Base-by-base conservation (phyloP, 2,113 vertebrate genomes). In the Polypterus bichir region DNA sequence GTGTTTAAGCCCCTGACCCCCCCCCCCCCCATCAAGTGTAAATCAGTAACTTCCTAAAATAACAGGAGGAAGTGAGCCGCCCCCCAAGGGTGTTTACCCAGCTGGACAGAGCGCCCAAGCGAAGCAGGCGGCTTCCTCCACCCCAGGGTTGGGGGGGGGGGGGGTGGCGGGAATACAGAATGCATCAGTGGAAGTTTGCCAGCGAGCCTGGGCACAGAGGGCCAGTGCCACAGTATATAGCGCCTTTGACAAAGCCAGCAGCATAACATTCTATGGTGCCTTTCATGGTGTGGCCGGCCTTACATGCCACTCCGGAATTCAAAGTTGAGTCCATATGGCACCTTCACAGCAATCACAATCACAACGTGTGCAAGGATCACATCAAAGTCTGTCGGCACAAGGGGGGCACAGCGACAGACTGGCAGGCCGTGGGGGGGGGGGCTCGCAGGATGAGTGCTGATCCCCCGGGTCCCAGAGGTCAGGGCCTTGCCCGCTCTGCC, bases 391-490 rank as follows among this genome's bases (percentile, higher is more conserved):
- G 27, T 27, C 27, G 27, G 27, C 1, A 27, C 27, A 27, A 27
- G 27, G 27, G 27, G 27, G 27, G 27, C 27, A 27, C 27, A 27
- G 27, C 2, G 27, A 27, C 27, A 27, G 27, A 27, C 27, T 9
- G 57, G 57, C 44, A 65, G 27, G 3, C 7, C n/a, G 6, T 3
- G 70, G 65, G 9, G 44, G 9, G 44, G 5, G 1, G 27, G 27
- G 27, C 27, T 27, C 27, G 27, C 27, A 27, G 27, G 27, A 27
- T 27, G 27, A 27, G 27, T 27, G 27, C 64, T 88, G 84, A 88
- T 86, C 85, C 71, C 61, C 53, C 11, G 71, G 75, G 78, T 78
- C 71, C 79, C 72, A 70, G 74, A 77, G 83, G 83, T 84, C 79
- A 74, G 58, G 60, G 75, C 74, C 69, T 64, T 71, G 79, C 84